A percentile compares a stretch with the other conserved stretches of the same genome.
Conservation (phyloP, 2,888 invertebrate genomes). For the Ormyrus rosae region DNA sequence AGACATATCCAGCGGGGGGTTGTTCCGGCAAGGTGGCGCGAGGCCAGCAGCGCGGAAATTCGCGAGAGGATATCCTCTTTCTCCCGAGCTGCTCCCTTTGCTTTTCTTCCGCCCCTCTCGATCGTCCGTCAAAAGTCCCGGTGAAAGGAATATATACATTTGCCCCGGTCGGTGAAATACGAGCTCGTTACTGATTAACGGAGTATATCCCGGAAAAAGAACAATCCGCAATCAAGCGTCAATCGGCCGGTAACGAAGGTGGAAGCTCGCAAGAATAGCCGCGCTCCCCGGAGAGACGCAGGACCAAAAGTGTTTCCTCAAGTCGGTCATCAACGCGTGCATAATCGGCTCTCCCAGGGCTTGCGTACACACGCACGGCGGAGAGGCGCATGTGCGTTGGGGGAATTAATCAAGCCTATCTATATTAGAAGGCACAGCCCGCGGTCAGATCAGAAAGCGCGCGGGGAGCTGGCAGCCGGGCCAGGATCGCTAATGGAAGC, state of each 20-base stretch:
- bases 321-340: not conserved
- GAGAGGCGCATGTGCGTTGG: slow-evolving; percentile 8
- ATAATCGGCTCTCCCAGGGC: not conserved
- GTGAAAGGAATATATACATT: slow-evolving; percentile 61
- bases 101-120: slow-evolving; percentile 14
- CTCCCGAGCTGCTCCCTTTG: not conserved
- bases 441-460: slow-evolving; percentile 71
- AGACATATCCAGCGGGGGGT: slow-evolving; percentile 58
- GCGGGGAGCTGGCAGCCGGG: not conserved
- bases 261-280: not conserved
- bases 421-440: slow-evolving; percentile 70
- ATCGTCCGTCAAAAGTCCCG: slow-evolving; percentile 50
- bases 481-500: slow-evolving; percentile 58
- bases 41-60: slow-evolving; percentile 63
- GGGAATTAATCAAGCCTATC: slow-evolving; percentile 72
- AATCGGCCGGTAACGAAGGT: too few species aligned
- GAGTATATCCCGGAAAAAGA: too few species aligned
- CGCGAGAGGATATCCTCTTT: slow-evolving; percentile 35
- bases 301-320: too few species aligned
- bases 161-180: not conserved
- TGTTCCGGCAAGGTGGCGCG: slow-evolving; percentile 63
- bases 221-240: too few species aligned
- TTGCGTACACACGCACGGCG: too few species aligned
- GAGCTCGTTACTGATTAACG: too few species aligned
- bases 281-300: too few species aligned